Percentiles rank a stretch among this genome's conserved stretches.
These are phyloP conservation scores for Peromyscus eremicus DNA, from an alignment of 2,797 vertebrate species.

Conservation along the genomic window DNA sequence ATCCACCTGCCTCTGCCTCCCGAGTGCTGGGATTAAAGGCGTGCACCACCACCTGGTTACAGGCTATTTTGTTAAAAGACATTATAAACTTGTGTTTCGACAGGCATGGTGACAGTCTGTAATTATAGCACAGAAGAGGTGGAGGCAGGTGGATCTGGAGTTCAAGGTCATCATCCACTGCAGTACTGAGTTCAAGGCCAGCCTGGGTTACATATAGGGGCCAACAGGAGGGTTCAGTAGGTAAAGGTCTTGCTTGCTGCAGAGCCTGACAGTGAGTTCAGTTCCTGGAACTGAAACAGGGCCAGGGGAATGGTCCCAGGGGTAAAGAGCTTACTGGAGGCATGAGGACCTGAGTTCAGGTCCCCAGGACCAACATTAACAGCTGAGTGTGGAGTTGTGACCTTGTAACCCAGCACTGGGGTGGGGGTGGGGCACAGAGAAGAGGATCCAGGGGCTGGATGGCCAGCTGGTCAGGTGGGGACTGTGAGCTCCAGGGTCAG, in stretches of 20 bases:
- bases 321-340: background rate
- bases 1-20: background rate
- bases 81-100: background rate
- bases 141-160: background rate
- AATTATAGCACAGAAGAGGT: background rate
- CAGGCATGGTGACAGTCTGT: background rate
- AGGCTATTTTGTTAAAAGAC: background rate
- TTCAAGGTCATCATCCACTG: background rate
- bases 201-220: background rate
- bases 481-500: background rate
- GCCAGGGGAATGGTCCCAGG: background rate
- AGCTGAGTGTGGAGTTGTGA: background rate
- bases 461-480: background rate
- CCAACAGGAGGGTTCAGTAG: background rate
- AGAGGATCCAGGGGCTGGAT: background rate
- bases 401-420: background rate
- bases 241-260: background rate
- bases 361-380: background rate
- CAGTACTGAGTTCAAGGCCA: background rate
- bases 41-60: background rate
- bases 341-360: background rate
- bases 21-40: background rate
- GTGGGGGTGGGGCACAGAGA: background rate
- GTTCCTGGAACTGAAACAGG: background rate
- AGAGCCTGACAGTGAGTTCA: background rate